These are phyloP conservation scores for Anoplopoma fimbria DNA, from an alignment of 2,113 vertebrate genomes.

Conservation along the genomic window DNA sequence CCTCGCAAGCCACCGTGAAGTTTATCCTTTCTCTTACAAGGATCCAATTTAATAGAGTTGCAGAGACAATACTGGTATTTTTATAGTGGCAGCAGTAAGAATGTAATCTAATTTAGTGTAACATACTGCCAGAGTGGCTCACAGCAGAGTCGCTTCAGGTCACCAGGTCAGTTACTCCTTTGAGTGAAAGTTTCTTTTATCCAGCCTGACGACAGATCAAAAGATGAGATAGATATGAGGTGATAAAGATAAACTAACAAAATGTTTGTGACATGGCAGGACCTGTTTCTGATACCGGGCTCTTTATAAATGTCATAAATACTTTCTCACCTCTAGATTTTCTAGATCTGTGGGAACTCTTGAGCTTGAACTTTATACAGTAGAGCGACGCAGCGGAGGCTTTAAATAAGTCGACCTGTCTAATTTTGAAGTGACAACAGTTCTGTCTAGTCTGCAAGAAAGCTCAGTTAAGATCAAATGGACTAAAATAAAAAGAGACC, in stretches of 20 bases:
- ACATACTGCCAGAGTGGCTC: neutral
- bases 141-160: neutral
- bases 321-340: neutral
- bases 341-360: neutral
- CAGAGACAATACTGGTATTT: neutral
- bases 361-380: neutral
- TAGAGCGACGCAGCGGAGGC: neutral
- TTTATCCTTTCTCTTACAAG: neutral
- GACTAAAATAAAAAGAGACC: conserved; percentile 21
- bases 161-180: neutral
- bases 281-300: neutral
- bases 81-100: neutral
- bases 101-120: neutral
- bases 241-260: conserved; percentile 19
- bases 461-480: conserved; percentile 13
- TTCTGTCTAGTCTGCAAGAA: conserved; percentile 25
- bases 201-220: neutral
- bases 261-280: neutral
- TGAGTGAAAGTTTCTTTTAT: neutral
- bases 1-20: neutral
- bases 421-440: conserved; percentile 19
- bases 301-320: neutral
- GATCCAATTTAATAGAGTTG: neutral
- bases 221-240: neutral
- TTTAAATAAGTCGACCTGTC: conserved; percentile 15